Conservation (phyloP, 2,797 vertebrate species). For the Tangara arthus region DNA sequence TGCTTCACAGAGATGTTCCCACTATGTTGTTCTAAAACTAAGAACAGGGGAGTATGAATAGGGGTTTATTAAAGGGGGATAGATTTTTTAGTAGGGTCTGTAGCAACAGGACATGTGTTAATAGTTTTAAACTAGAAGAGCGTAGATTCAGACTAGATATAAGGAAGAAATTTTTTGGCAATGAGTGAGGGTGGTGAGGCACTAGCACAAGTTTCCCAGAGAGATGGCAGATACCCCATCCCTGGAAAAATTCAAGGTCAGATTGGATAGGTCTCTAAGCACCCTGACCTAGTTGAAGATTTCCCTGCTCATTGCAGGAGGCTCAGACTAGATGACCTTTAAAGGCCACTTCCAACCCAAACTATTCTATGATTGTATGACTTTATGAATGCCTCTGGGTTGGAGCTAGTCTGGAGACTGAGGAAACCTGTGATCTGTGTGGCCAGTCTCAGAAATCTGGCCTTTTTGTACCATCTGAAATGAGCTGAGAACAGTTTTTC, state of each 20-base stretch:
- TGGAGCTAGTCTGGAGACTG: background rate
- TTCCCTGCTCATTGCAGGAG: background rate
- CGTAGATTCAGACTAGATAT: background rate
- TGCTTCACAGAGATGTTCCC: background rate
- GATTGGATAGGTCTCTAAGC: background rate
- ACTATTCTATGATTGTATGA: background rate
- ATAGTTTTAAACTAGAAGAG: background rate
- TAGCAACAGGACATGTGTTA: background rate
- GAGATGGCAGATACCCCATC: background rate
- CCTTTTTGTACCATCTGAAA: background rate
- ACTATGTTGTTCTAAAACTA: background rate
- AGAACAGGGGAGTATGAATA: background rate
- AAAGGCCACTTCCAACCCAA: background rate
- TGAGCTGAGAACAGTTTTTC: background rate
- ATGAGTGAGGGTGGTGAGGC: background rate
- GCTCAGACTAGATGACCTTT: background rate
- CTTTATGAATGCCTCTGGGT: background rate
- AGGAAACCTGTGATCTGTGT: background rate
- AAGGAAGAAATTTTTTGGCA: background rate
- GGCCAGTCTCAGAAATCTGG: background rate
- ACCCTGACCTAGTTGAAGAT: background rate
- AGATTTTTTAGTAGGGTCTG: background rate
- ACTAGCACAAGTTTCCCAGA: background rate
- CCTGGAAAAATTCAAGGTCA: background rate
- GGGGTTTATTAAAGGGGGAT: background rate